Base-by-base conservation (phyloP, 2,888 invertebrate genomes). In the Habroteleia sp. region DNA sequence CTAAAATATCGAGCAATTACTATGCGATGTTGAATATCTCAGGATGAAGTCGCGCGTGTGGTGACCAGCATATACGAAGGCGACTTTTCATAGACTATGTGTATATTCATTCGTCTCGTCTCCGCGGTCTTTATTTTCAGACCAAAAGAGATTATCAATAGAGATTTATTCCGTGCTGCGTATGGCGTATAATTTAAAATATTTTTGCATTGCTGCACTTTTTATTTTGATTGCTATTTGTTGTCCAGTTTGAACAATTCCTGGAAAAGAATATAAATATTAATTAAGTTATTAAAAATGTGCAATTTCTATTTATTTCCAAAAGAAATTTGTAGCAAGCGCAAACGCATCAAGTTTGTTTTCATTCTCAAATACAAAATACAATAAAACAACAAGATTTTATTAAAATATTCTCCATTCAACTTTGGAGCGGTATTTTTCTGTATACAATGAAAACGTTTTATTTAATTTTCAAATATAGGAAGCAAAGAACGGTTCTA, bases 81-180 rank as follows among this genome's bases (percentile, higher is more conserved):
- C 35, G 60, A 71, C 62, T 54, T 71, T 69, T 60, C 62, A 62
- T 62, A 62, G 39, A 37, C 23, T 27, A 44, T 52, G 14, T 17
- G 35, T 33, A 60, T 46, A 71, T 71, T 71, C 71, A 71, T 71
- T 62, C 69, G 69, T 44, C 69, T 69, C 60, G 69, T 69, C 58
- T 60, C 60, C 8, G 52, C 20, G 39, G 29, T 62, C 52, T 69
- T 69, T 62, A 62, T 62, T 69, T 68, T 29, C 60, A n/a, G 14
- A 50, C 33, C 39, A 69, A 69, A 69, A 69, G 69, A 69, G 69
- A 69, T 69, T 69, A 69, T 69, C 69, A 69, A 62, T 69, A 62
- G 52, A 69, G 69, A 69, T 69, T 72, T 58, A 65, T 65, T 72
- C 48, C 10, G 31, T 31, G 3, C 14, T 48, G 29, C 31, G 7